Conservation (phyloP, 2,797 vertebrate genomes). For the Apodemus agrarius region DNA sequence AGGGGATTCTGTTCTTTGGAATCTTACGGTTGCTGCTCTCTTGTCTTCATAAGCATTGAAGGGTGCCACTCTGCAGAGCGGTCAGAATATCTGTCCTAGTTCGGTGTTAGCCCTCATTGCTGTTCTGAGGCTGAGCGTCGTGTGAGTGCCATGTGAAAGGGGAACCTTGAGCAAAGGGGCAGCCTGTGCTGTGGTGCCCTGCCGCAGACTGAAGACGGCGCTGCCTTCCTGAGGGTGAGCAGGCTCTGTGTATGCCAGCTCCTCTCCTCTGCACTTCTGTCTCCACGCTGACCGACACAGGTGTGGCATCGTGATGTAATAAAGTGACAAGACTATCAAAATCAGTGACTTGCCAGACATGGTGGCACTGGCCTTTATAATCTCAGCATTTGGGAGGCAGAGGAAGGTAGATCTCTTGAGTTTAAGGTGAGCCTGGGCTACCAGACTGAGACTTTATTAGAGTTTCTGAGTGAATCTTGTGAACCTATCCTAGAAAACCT, state of each 20-base stretch:
- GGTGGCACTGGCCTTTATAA: background rate
- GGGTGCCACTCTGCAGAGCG: background rate
- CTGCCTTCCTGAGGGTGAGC: too few relatives aligned
- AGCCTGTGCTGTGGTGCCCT: background rate
- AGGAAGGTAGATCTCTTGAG: background rate
- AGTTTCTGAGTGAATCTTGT: background rate
- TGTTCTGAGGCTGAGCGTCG: background rate
- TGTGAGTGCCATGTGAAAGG: background rate
- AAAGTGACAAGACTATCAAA: background rate
- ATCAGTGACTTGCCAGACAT: background rate
- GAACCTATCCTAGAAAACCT: background rate
- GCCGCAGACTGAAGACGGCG: background rate
- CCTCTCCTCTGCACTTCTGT: background rate
- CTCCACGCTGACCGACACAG: background rate
- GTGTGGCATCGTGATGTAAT: background rate
- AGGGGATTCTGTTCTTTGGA: rapidly evolving
- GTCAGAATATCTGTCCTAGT: background rate
- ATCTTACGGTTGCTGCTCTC: background rate
- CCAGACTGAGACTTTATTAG: background rate
- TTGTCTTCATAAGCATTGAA: background rate
- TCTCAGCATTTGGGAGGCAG: background rate
- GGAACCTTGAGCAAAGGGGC: background rate
- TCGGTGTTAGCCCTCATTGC: background rate
- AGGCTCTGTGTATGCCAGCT: background rate
- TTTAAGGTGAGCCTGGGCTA: background rate